These are phyloP conservation scores for Ptilodon capucinus DNA, from an alignment of 2,888 invertebrate species.

Conservation along the genomic window DNA sequence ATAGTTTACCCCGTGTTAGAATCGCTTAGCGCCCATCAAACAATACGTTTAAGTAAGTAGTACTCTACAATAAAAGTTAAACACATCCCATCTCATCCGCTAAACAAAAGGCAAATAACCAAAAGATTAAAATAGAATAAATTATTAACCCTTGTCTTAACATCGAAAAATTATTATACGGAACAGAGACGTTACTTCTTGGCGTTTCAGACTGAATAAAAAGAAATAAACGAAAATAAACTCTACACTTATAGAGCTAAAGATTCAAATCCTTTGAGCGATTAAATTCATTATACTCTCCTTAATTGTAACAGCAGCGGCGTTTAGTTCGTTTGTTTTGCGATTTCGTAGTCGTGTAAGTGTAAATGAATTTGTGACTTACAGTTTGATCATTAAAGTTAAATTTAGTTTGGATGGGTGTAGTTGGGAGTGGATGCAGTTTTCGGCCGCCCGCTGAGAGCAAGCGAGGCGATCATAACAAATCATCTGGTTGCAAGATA, in stretches of 20 bases:
- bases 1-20: too few species aligned
- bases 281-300: constrained; percentile 59
- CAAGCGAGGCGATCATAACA: constrained; percentile 73
- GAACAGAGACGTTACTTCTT: constrained; percentile 63
- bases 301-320: constrained; percentile 73
- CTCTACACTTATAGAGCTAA: constrained; percentile 23
- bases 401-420: constrained; percentile 37
- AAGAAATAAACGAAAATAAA: constrained; percentile 28
- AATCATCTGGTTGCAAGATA: constrained; percentile 64
- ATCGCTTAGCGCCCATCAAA: too few species aligned
- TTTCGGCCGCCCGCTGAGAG: constrained; percentile 71
- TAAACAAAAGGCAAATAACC: constrained; percentile 35
- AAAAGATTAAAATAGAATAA: constrained; percentile 60
- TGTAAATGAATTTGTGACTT: constrained; percentile 18
- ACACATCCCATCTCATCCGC: constrained; percentile 10
- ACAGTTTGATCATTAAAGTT: constrained; percentile 46
- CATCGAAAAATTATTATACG: constrained; percentile 68
- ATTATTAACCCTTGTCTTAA: constrained; percentile 74
- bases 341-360: constrained; percentile 45
- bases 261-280: constrained; percentile 27
- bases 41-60: not conserved
- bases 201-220: constrained; percentile 55
- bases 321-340: constrained; percentile 75
- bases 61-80: not conserved
- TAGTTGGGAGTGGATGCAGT: constrained; percentile 57